A percentile compares a stretch with the other conserved stretches of the same genome.
Evolutionary conservation across 2,888 invertebrate species (phyloP).

Genomic region (Hemicrepidius hirtus): DNA sequence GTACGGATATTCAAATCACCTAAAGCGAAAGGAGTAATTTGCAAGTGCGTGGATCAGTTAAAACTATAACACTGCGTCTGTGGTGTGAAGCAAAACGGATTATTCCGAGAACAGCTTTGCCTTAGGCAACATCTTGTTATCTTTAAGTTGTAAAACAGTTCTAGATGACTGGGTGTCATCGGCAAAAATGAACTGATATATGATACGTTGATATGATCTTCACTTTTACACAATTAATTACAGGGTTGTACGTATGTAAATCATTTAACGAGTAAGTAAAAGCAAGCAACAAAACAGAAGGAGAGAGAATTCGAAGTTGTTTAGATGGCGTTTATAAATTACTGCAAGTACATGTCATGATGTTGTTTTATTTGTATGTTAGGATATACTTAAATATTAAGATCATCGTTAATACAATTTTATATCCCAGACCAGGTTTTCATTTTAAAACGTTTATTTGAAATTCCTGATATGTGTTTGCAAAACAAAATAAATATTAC

Average conservation of each 20-base stretch:
- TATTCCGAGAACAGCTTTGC: conserved; percentile 35
- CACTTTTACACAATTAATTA: conserved; percentile 41
- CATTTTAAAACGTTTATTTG: too few species aligned
- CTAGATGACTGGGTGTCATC: conserved; percentile 51
- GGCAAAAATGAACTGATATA: conserved; percentile 54
- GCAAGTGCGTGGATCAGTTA: conserved; percentile 38
- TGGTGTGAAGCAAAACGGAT: conserved; percentile 35
- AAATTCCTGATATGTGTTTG: too few species aligned
- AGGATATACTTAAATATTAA: too few species aligned
- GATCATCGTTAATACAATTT: too few species aligned
- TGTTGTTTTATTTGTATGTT: too few species aligned
- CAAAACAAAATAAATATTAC: too few species aligned
- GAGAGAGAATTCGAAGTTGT: neutral
- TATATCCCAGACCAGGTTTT: too few species aligned
- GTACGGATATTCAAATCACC: conserved; percentile 15
- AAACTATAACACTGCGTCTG: conserved; percentile 39
- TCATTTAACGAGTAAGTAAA: conserved; percentile 14
- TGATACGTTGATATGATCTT: conserved; percentile 46
- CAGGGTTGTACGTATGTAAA: conserved; percentile 38
- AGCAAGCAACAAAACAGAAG: conserved; percentile 1
- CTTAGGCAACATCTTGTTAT: conserved; percentile 28
- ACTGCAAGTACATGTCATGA: too few species aligned
- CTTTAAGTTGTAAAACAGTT: conserved; percentile 47
- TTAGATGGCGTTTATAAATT: too few species aligned
- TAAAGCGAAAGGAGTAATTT: conserved; percentile 29